Evolutionary conservation across 2,797 vertebrate species (phyloP).

Genomic region (Eulemur albifrons): DNA sequence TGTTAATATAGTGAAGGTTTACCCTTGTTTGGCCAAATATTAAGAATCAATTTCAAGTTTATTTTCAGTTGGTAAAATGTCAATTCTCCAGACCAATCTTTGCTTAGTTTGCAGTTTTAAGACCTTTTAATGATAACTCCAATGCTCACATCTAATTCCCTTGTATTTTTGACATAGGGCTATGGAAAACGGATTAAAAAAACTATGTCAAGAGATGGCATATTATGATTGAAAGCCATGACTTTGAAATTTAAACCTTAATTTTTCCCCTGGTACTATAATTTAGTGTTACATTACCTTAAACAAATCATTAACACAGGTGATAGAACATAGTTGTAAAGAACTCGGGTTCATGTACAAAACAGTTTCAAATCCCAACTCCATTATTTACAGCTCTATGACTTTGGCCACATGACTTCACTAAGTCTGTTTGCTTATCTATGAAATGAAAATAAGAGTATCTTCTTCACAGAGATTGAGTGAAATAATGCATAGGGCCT

Average conservation of each 20-base stretch:
- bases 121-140: background rate
- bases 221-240: background rate
- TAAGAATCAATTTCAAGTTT: constrained; percentile 22
- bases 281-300: background rate
- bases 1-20: background rate
- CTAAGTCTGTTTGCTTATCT: background rate
- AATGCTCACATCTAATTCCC: background rate
- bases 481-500: background rate
- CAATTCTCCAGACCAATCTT: background rate
- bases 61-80: background rate
- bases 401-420: background rate
- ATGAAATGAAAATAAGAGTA: background rate
- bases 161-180: background rate
- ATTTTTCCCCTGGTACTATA: background rate
- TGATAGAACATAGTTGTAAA: background rate
- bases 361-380: background rate
- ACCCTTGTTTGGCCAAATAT: background rate
- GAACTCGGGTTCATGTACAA: background rate
- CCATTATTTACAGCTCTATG: background rate
- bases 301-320: background rate
- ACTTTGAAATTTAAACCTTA: background rate
- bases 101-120: background rate
- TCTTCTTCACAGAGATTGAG: background rate
- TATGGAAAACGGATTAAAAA: background rate
- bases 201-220: background rate